phyloP scores from a whole-genome alignment of 2,797 vertebrate genomes.

The Sciurus vulgaris region DNA sequence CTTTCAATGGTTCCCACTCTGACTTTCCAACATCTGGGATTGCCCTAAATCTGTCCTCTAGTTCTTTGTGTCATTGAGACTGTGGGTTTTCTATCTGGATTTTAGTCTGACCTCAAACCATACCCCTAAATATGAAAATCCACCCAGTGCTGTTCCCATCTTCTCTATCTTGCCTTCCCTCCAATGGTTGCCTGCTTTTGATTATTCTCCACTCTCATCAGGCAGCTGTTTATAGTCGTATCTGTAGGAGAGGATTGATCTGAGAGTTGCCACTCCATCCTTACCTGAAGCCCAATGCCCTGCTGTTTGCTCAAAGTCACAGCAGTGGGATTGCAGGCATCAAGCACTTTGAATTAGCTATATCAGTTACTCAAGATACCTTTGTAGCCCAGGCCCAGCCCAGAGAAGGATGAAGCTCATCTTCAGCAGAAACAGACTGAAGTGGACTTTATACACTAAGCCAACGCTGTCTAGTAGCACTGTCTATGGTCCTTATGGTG shows the following conservation, averaged over 20 bases:
- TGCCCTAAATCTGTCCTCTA: neutral
- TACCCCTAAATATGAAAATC: neutral
- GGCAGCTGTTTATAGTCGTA: neutral
- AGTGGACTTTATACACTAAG: fast-evolving
- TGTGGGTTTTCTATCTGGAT: neutral
- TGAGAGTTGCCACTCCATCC: neutral
- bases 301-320: neutral
- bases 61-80: neutral
- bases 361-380: neutral
- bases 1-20: neutral
- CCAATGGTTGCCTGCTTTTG: neutral
- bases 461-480: neutral
- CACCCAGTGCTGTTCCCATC: neutral
- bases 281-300: neutral
- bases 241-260: neutral
- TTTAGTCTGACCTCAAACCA: neutral
- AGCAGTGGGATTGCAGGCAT: no score
- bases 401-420: neutral
- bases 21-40: neutral
- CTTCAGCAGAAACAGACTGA: neutral
- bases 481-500: no score
- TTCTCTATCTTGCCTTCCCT: neutral
- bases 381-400: neutral
- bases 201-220: neutral
- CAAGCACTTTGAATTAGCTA: no score